Conservation (phyloP, 2,113 vertebrate species). For the Formicarius rufipectus region DNA sequence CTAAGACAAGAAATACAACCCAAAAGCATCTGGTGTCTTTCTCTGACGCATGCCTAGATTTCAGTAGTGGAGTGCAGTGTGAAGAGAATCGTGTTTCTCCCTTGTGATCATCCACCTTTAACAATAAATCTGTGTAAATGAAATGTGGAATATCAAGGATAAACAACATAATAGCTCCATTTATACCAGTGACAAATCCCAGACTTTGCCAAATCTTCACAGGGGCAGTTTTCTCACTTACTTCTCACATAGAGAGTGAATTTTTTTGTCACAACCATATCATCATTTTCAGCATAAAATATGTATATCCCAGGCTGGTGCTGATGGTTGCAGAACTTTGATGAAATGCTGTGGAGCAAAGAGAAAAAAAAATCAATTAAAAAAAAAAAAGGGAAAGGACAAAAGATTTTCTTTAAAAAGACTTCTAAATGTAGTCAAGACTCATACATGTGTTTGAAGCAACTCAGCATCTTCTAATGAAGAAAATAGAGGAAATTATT, state of each 20-base stretch:
- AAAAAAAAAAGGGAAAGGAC: background rate
- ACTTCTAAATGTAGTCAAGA: background rate
- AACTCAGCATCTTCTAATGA: background rate
- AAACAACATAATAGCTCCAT: background rate
- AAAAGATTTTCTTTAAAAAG: background rate
- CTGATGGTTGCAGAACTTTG: conserved; percentile 74
- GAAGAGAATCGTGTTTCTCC: background rate
- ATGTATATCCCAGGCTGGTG: conserved; percentile 81
- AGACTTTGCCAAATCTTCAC: background rate
- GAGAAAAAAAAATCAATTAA: too few relatives aligned
- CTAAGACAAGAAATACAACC: background rate
- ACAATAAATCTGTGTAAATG: background rate
- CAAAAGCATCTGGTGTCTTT: background rate
- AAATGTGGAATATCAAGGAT: background rate
- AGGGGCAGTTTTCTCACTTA: conserved; percentile 71
- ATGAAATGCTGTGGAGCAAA: conserved; percentile 76
- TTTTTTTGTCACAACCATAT: conserved; percentile 67
- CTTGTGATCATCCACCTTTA: background rate
- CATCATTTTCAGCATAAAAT: conserved; percentile 83
- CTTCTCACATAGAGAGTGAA: conserved; percentile 83
- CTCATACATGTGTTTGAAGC: background rate
- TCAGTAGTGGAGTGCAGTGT: background rate
- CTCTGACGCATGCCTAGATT: background rate
- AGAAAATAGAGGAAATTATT: background rate
- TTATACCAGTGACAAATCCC: background rate